Evolutionary conservation across 2,113 vertebrate species (phyloP).

Genomic region (Catharus fuscescens): DNA sequence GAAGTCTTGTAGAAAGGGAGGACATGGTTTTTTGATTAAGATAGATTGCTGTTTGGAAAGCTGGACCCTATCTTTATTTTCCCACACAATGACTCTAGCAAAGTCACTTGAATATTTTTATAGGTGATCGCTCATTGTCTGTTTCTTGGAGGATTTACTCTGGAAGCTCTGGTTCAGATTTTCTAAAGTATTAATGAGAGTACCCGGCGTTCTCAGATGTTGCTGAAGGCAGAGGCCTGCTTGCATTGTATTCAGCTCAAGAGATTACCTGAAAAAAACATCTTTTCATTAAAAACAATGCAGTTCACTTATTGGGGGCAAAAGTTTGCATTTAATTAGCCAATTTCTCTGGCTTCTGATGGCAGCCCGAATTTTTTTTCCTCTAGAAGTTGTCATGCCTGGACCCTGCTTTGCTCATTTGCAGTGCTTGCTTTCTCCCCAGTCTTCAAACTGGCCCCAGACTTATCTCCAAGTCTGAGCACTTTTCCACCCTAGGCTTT

Average conservation of each 20-base stretch:
- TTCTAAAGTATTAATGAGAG: not conserved
- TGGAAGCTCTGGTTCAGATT: not conserved
- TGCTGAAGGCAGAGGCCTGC: not conserved
- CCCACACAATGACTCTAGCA: not conserved
- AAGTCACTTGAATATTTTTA: not conserved
- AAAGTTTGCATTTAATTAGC: not conserved
- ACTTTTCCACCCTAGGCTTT: not conserved
- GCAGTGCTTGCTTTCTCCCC: not conserved
- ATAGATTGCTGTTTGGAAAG: not conserved
- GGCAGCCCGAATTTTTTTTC: not conserved
- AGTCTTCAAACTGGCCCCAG: not conserved
- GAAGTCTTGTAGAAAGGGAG: not conserved
- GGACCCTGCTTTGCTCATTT: not conserved
- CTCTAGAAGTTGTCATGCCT: not conserved
- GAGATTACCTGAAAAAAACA: not conserved
- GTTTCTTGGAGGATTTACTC: not conserved
- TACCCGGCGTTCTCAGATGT: not conserved
- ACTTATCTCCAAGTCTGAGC: not conserved
- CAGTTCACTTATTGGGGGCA: not conserved
- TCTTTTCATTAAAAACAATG: not conserved
- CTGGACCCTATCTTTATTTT: not conserved
- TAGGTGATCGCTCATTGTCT: not conserved
- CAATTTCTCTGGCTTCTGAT: not conserved
- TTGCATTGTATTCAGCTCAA: not conserved
- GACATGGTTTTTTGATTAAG: not conserved